Percentiles rank a stretch among this genome's conserved stretches.
These are phyloP conservation scores for Liasis olivaceus DNA, from an alignment of 2,797 vertebrate species.

Conservation along the genomic window DNA sequence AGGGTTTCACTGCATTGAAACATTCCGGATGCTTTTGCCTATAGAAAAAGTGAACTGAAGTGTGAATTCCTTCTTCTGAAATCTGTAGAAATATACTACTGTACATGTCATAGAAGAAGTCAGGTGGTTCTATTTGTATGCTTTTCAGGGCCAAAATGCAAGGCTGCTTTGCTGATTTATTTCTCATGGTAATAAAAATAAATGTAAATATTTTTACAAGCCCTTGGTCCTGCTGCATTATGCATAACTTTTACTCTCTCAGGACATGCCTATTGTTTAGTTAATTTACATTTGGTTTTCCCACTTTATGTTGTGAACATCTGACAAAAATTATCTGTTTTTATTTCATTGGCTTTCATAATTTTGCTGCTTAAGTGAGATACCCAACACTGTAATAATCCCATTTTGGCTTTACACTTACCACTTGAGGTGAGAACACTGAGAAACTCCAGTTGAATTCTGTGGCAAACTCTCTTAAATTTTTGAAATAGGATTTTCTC, in stretches of 20 bases:
- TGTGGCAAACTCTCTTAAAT: background rate
- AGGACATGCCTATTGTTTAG: conserved; percentile 5
- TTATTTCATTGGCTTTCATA: background rate
- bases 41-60: conserved; percentile 47
- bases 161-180: conserved; percentile 51
- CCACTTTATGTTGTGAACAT: background rate
- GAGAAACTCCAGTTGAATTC: background rate
- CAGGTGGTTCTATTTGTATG: conserved; percentile 16
- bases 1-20: conserved; percentile 7
- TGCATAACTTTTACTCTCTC: conserved; percentile 19
- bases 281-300: background rate
- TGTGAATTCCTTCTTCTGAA: conserved; percentile 55
- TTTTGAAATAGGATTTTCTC: background rate
- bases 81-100: conserved; percentile 40
- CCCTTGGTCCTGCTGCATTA: conserved; percentile 47
- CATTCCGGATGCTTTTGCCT: conserved; percentile 43
- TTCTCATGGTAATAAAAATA: conserved; percentile 65
- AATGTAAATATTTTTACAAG: conserved; percentile 56
- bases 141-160: conserved; percentile 50
- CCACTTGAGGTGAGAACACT: background rate
- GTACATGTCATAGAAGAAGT: conserved; percentile 37
- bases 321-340: background rate
- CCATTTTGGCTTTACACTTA: background rate
- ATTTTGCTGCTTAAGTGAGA: background rate
- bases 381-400: background rate